Percentiles rank a stretch among this genome's conserved stretches.
phyloP scores from a whole-genome alignment of 2,113 vertebrate species.

The Guaruba guarouba region DNA sequence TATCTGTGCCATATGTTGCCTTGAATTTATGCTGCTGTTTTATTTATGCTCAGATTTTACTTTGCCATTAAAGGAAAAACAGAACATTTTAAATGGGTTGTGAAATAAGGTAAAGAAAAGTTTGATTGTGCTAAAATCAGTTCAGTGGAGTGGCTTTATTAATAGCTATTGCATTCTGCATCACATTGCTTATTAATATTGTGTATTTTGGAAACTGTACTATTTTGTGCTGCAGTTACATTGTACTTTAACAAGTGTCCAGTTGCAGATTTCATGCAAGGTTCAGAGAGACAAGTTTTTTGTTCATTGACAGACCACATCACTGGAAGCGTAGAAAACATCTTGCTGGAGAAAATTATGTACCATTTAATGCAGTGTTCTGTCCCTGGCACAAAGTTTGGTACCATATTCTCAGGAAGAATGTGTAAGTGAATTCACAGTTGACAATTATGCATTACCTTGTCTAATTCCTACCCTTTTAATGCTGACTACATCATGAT shows the following conservation, averaged over 20 bases:
- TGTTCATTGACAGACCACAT: neutral
- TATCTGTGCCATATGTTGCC: constrained; percentile 38
- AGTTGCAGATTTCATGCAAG: neutral
- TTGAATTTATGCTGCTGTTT: constrained; percentile 64
- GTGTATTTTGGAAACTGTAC: neutral
- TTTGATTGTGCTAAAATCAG: constrained; percentile 73
- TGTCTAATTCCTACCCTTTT: neutral
- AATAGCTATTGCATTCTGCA: constrained; percentile 62
- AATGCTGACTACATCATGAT: neutral
- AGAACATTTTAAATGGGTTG: constrained; percentile 70
- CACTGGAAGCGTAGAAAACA: neutral
- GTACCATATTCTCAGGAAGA: neutral
- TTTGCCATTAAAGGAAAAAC: constrained; percentile 53
- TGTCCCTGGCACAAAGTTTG: neutral
- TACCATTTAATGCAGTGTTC: neutral
- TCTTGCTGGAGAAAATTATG: neutral
- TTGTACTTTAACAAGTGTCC: neutral
- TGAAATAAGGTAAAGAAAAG: constrained; percentile 77
- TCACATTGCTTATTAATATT: constrained; percentile 47
- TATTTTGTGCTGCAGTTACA: neutral
- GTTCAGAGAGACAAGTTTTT: neutral
- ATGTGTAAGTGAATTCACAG: neutral
- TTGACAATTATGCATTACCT: neutral
- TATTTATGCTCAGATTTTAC: constrained; percentile 64
- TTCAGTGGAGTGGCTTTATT: constrained; percentile 56